Evolutionary conservation across 2,113 vertebrate species (phyloP).

Genomic region (Dolichotis patagonum): DNA sequence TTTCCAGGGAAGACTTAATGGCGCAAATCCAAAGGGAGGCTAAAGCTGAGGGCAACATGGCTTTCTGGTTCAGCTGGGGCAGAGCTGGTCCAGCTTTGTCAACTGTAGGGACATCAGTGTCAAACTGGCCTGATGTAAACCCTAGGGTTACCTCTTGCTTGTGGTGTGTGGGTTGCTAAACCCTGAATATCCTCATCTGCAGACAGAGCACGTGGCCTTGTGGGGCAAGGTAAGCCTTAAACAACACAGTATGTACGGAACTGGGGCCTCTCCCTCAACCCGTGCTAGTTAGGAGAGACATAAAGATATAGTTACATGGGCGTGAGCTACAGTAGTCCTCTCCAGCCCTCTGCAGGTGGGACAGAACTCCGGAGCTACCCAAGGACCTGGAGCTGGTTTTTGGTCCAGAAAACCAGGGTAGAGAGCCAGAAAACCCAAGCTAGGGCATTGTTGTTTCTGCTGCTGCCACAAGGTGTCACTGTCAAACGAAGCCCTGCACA

Average conservation of each 20-base stretch:
- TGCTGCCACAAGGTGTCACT: neutral
- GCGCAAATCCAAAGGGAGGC: neutral
- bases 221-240: neutral
- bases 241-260: neutral
- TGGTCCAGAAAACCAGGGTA: neutral
- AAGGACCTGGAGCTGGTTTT: neutral
- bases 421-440: neutral
- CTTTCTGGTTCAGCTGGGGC: neutral
- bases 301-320: neutral
- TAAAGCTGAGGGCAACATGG: rapidly evolving
- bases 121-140: neutral
- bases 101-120: neutral
- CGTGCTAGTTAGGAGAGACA: neutral
- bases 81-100: neutral
- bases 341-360: neutral
- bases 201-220: neutral
- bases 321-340: neutral
- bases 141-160: neutral
- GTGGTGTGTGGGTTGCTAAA: neutral
- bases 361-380: neutral
- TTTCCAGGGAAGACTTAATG: neutral
- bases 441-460: neutral
- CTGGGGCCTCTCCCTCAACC: neutral
- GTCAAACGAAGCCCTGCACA: neutral
- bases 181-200: neutral